Evolutionary conservation across 2,888 invertebrate species (phyloP).

Genomic region (Phortica okadai): DNA sequence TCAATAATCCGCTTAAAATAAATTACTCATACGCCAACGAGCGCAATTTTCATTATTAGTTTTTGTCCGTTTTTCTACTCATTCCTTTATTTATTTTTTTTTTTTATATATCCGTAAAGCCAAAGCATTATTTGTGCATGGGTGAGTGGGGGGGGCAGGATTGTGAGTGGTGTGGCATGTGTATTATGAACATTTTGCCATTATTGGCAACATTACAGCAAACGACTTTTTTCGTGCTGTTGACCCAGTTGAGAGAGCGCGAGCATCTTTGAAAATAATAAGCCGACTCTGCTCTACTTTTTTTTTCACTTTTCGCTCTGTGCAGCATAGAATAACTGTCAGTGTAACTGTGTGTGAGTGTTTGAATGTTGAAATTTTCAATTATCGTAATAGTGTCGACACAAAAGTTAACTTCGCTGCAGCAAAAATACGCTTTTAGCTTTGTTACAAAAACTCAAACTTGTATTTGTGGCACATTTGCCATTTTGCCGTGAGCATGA

Average conservation of each 20-base stretch:
- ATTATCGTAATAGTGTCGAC: constrained; percentile 15
- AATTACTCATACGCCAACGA: constrained; percentile 23
- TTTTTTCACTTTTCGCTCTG: constrained; percentile 8
- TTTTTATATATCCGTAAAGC: background rate
- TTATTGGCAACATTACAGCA: constrained; percentile 21
- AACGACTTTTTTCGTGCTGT: background rate
- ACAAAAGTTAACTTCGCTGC: constrained; percentile 3
- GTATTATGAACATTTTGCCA: background rate
- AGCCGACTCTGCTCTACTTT: constrained; percentile 3
- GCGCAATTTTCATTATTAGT: background rate
- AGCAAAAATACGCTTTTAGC: background rate
- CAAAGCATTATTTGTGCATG: background rate
- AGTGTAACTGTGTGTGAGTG: background rate
- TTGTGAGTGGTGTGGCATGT: too few relatives aligned
- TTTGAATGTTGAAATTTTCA: background rate
- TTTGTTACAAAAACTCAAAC: background rate
- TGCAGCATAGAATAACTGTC: background rate
- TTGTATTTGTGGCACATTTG: background rate
- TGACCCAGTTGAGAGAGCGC: constrained; percentile 2
- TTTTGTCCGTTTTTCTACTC: background rate
- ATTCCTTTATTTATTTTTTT: background rate
- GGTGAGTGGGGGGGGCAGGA: too few relatives aligned
- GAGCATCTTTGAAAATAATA: constrained; percentile 18
- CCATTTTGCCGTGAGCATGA: background rate
- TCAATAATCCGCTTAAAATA: constrained; percentile 25